phyloP scores from a whole-genome alignment of 2,888 invertebrate genomes.

The Dryadula phaetusa region DNA sequence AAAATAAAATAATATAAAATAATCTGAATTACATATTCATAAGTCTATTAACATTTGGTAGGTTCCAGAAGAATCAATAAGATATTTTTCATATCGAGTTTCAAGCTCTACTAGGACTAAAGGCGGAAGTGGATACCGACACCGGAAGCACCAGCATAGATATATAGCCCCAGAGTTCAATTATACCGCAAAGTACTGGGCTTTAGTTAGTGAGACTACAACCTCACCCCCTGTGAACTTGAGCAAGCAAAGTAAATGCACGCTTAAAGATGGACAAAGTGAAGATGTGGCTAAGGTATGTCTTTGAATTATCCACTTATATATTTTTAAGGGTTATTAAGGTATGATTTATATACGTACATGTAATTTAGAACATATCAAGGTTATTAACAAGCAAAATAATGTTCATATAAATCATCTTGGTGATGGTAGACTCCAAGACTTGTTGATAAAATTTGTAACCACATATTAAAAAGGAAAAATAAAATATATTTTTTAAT shows the following conservation, averaged over 20 bases:
- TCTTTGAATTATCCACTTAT: not conserved
- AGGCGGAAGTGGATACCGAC: constrained; percentile 70
- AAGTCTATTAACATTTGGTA: constrained; percentile 40
- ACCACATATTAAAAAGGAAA: too few relatives aligned
- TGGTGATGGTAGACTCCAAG: too few relatives aligned
- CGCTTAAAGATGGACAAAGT: constrained; percentile 71
- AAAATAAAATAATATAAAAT: too few relatives aligned
- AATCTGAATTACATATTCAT: not conserved
- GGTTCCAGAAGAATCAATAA: constrained; percentile 75
- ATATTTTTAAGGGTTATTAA: too few relatives aligned
- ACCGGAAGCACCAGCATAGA: constrained; percentile 76
- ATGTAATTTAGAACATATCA: too few relatives aligned
- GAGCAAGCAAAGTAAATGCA: constrained; percentile 74
- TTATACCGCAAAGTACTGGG: constrained; percentile 79
- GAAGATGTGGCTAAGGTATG: constrained; percentile 75
- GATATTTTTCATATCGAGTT: constrained; percentile 75
- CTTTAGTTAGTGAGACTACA: constrained; percentile 76
- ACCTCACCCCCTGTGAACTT: constrained; percentile 59
- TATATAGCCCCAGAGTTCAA: constrained; percentile 80
- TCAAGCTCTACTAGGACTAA: constrained; percentile 79
- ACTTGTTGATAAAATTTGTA: too few relatives aligned
- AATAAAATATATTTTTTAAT: too few relatives aligned
- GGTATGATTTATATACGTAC: too few relatives aligned
- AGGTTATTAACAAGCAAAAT: too few relatives aligned
- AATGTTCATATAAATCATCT: too few relatives aligned